Evolutionary conservation across 2,888 invertebrate genomes (phyloP).

Genomic region (Cerastis rubricosa): DNA sequence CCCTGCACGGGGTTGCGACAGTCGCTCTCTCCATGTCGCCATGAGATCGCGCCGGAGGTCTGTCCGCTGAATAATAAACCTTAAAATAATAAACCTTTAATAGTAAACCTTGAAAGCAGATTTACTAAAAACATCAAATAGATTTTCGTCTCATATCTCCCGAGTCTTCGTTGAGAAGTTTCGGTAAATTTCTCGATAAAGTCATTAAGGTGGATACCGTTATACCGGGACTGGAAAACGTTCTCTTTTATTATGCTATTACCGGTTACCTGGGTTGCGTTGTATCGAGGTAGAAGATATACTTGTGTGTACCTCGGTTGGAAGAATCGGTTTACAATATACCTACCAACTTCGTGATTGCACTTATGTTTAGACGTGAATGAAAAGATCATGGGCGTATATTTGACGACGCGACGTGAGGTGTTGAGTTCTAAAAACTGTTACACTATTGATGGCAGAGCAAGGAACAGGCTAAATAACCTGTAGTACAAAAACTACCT

Average conservation of each 20-base stretch:
- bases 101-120: constrained; percentile 12
- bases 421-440: neutral
- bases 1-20: too few relatives aligned
- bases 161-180: neutral
- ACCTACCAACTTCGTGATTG: neutral
- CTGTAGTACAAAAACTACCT: too few relatives aligned
- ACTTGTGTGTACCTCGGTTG: neutral
- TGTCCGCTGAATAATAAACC: too few relatives aligned
- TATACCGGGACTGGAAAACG: neutral
- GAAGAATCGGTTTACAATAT: neutral
- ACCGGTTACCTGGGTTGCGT: constrained; percentile 21
- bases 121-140: neutral
- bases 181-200: constrained; percentile 48
- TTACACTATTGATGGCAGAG: too few relatives aligned
- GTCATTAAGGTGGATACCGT: constrained; percentile 35
- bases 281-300: constrained; percentile 23
- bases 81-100: too few relatives aligned
- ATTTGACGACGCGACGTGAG: neutral
- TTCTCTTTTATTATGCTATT: constrained; percentile 47
- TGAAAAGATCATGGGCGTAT: neutral
- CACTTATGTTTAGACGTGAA: neutral
- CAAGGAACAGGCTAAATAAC: too few relatives aligned
- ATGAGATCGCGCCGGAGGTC: too few relatives aligned
- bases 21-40: too few relatives aligned
- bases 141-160: neutral